phyloP scores from a whole-genome alignment of 1,140 invertebrate genomes.

The Xylocopa sonorina region DNA sequence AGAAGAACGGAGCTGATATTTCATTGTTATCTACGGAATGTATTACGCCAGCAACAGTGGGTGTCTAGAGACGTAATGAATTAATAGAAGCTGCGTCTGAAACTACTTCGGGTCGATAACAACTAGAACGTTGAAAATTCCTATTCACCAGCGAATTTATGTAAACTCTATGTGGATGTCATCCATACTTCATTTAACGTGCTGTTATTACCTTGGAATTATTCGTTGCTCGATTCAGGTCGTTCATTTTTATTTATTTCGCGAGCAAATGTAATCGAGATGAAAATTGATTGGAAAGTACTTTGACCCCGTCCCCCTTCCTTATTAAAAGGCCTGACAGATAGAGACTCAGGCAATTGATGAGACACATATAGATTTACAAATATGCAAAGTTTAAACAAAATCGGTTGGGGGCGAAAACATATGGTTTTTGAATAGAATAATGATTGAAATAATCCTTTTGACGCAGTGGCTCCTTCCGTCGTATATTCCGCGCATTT shows the following conservation, averaged over 20 bases:
- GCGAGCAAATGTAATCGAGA: too few species aligned
- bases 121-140: constrained; percentile 37
- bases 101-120: constrained; percentile 26
- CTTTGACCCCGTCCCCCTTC: too few species aligned
- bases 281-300: too few species aligned
- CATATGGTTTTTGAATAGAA: neutral
- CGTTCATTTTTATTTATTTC: too few species aligned
- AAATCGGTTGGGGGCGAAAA: too few species aligned
- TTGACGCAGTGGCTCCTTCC: neutral
- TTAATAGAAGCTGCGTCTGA: constrained; percentile 14
- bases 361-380: too few species aligned
- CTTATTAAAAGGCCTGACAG: too few species aligned
- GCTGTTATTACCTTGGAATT: too few species aligned
- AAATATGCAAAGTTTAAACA: too few species aligned
- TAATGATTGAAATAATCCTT: too few species aligned
- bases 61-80: constrained; percentile 12
- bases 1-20: neutral
- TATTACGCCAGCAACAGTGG: constrained; percentile 5
- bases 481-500: constrained; percentile 11
- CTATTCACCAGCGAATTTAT: constrained; percentile 14
- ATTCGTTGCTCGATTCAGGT: too few species aligned
- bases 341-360: too few species aligned
- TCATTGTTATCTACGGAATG: constrained; percentile 8
- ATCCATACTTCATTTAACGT: constrained; percentile 15
- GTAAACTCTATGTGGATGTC: neutral